These are phyloP conservation scores for Paedocypris sp. DNA, from an alignment of 2,113 vertebrate genomes.

Conservation along the genomic window DNA sequence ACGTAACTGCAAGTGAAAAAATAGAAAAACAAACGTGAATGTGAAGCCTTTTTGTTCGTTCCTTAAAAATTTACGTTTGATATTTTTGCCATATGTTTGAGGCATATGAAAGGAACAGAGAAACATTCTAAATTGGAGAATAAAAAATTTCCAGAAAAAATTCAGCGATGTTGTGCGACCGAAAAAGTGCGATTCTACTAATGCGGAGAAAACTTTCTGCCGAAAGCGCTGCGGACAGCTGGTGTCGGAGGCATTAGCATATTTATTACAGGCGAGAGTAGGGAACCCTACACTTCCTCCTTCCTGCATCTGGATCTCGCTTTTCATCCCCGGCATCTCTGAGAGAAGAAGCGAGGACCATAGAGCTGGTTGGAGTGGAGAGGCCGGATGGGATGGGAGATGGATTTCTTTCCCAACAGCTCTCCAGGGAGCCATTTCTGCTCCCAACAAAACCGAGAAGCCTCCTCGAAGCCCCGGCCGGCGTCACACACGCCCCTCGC, in stretches of 20 bases:
- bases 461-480: not conserved
- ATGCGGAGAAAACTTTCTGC: too few relatives aligned
- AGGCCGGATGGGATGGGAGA: not conserved
- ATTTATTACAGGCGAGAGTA: slow-evolving; percentile 30
- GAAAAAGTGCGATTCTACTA: too few relatives aligned
- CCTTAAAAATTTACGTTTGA: too few relatives aligned
- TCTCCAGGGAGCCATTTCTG: slow-evolving; percentile 14
- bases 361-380: not conserved
- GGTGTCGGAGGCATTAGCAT: slow-evolving; percentile 42
- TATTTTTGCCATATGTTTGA: too few relatives aligned
- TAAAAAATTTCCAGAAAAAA: too few relatives aligned
- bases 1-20: too few relatives aligned
- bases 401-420: slow-evolving; percentile 7
- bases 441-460: not conserved
- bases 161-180: too few relatives aligned
- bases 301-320: slow-evolving; percentile 37
- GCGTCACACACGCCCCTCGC: not conserved
- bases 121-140: too few relatives aligned
- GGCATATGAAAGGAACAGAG: too few relatives aligned
- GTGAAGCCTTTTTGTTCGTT: too few relatives aligned
- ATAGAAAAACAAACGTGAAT: too few relatives aligned
- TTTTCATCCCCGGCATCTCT: slow-evolving; percentile 35
- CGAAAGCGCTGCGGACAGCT: slow-evolving; percentile 43
- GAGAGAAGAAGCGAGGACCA: slow-evolving; percentile 24
- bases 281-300: slow-evolving; percentile 43